Evolutionary conservation across 2,113 vertebrate genomes (phyloP), one percentile per base, ranked within the genome.

Genomic region (Phrynosoma platyrhinos): DNA sequence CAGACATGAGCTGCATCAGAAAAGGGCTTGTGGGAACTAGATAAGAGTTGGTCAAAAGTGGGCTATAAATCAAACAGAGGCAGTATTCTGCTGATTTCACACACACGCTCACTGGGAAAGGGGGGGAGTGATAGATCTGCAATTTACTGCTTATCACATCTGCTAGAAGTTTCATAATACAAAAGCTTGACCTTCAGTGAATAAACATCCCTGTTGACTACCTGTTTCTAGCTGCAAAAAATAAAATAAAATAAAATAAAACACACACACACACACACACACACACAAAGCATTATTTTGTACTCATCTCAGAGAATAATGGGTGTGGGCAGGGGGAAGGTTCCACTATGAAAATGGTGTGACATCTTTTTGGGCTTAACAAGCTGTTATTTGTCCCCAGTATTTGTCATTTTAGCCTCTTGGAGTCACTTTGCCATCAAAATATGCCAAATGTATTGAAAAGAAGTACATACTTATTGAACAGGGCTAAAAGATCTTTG

Each of bases 31-130:
- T 98, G 97, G 96, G 97, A 98, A 97, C 96, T 98, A 98, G 98
- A 99, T 99, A 99, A 99, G 98, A 97, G 96, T 94, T 97, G 95
- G 97, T 97, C 96, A 97, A 97, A 98, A 98, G 97, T 97, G 96
- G 97, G 96, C 92, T 97, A 99, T 99, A 98, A 99, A 99, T 99
- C 98, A 99, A 95, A 91, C 13, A 66, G 92, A 97, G 96, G 96
- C 96, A 97, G 96, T 95, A 94, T 97, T 98, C 96, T 94, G 89
- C 96, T 96, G 97, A 97, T 98, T 98, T 98, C 97, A 97, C 96
- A 97, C 96, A 96, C 87, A 93, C 75, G 40, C 86, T 93, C 90
- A 93, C 92, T 90, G 85, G 86, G 81, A 64, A 83, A 82, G 30
- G 86, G 82, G 94, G 91, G 88, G 87, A 94, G 94, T 97, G 97